Conservation (phyloP, 2,113 vertebrate genomes). For the Dinomys branickii region DNA sequence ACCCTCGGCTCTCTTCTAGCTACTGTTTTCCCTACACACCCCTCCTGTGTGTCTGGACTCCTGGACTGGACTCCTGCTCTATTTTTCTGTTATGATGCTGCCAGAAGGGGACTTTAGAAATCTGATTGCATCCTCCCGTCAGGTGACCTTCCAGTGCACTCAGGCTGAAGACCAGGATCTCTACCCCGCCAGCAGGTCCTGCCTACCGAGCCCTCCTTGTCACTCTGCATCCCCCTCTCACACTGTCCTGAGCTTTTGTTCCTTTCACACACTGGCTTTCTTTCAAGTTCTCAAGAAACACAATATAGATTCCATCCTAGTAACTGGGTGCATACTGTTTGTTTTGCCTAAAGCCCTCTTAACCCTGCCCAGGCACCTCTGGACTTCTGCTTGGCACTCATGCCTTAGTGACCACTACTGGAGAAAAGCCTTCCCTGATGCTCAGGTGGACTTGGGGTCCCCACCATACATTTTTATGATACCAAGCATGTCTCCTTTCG, state of each 20-base stretch:
- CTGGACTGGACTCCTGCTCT: neutral
- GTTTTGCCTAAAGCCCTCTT: neutral
- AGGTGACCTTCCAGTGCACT: neutral
- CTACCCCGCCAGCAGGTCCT: neutral
- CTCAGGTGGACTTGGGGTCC: neutral
- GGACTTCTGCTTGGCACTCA: neutral
- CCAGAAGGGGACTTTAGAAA: neutral
- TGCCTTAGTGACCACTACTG: neutral
- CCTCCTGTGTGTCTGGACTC: neutral
- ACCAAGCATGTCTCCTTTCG: neutral
- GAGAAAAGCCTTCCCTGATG: neutral
- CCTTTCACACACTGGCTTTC: neutral
- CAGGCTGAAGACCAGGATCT: neutral
- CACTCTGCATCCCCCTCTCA: neutral
- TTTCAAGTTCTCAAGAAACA: neutral
- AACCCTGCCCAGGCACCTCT: neutral
- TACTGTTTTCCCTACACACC: neutral
- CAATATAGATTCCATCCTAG: neutral
- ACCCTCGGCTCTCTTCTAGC: neutral
- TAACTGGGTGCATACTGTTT: neutral
- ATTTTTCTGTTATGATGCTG: conserved; percentile 48
- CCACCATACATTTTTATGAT: neutral
- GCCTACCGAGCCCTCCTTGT: neutral
- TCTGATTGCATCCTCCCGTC: neutral
- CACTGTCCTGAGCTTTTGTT: neutral